These are phyloP conservation scores for Alviniconcha marisindica DNA, from an alignment of 1,140 invertebrate genomes.

Conservation along the genomic window DNA sequence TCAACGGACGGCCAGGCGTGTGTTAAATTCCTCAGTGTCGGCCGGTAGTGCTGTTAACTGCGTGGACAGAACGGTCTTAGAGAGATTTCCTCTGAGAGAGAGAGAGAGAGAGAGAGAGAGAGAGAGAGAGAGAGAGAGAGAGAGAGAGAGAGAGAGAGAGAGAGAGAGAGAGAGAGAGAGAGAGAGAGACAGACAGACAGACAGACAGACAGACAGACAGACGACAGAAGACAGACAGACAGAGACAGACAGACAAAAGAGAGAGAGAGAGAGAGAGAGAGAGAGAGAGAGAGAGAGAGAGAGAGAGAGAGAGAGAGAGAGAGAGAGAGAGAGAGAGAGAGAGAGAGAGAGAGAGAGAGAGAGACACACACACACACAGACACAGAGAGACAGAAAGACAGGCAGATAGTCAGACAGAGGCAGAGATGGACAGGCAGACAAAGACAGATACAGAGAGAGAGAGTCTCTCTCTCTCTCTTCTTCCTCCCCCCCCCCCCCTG, in stretches of 20 bases:
- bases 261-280: too few relatives aligned
- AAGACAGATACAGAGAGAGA: neutral
- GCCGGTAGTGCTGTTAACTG: too few relatives aligned
- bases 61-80: too few relatives aligned
- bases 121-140: slow-evolving; percentile 3
- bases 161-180: slow-evolving; percentile 16
- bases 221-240: neutral
- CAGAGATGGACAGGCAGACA: neutral
- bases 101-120: slow-evolving; percentile 22
- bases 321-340: too few relatives aligned
- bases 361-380: neutral
- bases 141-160: too few relatives aligned
- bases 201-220: slow-evolving; percentile 17
- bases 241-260: neutral
- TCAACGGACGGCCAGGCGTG: too few relatives aligned
- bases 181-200: slow-evolving; percentile 22
- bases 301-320: too few relatives aligned
- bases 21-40: too few relatives aligned
- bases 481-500: neutral
- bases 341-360: too few relatives aligned
- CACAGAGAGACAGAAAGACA: slow-evolving; percentile 11
- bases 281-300: too few relatives aligned
- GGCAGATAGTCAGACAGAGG: neutral
- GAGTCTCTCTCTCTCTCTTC: neutral
- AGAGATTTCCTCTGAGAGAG: neutral